These are phyloP conservation scores for Erethizon dorsatum DNA, from an alignment of 2,797 vertebrate genomes.

Conservation along the genomic window DNA sequence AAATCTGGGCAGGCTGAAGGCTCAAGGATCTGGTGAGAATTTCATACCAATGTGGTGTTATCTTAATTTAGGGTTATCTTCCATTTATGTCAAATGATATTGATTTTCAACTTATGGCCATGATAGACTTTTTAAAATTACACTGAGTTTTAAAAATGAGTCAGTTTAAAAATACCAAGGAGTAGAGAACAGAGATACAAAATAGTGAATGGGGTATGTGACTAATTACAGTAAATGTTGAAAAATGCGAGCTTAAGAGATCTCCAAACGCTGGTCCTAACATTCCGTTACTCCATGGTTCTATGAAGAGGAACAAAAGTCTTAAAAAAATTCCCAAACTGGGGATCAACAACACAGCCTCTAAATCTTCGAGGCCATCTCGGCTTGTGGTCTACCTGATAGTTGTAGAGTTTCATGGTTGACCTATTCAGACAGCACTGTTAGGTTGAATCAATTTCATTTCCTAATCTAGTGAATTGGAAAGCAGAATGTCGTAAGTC, in stretches of 20 bases:
- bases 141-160: conserved; percentile 37
- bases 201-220: background rate
- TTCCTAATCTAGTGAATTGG: conserved; percentile 25
- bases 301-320: background rate
- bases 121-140: background rate
- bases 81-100: conserved; percentile 51
- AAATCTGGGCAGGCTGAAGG: background rate
- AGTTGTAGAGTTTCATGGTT: background rate
- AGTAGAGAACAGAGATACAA: background rate
- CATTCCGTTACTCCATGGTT: background rate
- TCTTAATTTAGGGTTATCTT: conserved; percentile 59
- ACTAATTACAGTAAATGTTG: background rate
- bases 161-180: conserved; percentile 48
- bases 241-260: conserved; percentile 48
- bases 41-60: conserved; percentile 30
- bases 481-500: conserved; percentile 7
- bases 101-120: conserved; percentile 35
- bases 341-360: background rate
- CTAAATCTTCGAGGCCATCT: background rate
- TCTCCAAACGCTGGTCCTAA: conserved; percentile 15
- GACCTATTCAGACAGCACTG: conserved; percentile 48
- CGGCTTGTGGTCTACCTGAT: background rate
- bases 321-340: background rate
- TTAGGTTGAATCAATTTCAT: background rate
- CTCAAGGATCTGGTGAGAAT: conserved; percentile 42